A percentile compares a stretch with the other conserved stretches of the same genome.
Evolutionary conservation across 92 coral and sea anemone genomes (phyloP).

Genomic region (Desmophyllum pertusum): DNA sequence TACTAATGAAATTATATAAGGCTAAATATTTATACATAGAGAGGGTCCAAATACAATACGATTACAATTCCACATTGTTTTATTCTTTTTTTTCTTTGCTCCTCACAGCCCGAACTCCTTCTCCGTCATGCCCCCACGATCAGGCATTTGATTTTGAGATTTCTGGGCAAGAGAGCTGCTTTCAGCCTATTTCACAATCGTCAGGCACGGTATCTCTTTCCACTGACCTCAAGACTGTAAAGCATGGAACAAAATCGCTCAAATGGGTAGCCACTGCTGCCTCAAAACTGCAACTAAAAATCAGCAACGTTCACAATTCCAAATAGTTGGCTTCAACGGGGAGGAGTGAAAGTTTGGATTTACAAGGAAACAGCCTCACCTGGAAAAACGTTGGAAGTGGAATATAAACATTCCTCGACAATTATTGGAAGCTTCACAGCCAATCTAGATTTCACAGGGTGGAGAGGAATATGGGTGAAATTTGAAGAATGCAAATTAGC

Average conservation of each 20-base stretch:
- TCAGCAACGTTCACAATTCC: neutral
- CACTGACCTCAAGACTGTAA: conserved; percentile 3
- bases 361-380: conserved; percentile 25
- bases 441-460: conserved; percentile 49
- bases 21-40: too few relatives aligned
- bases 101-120: neutral
- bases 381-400: neutral
- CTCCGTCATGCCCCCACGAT: neutral
- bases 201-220: conserved; percentile 4
- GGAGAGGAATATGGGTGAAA: conserved; percentile 65
- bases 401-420: neutral
- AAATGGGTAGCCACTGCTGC: conserved; percentile 25
- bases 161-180: neutral
- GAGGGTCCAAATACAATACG: too few relatives aligned
- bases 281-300: neutral
- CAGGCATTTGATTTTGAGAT: conserved; percentile 17
- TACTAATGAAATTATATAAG: too few relatives aligned
- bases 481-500: conserved; percentile 27
- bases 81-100: neutral
- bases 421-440: neutral
- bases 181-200: neutral
- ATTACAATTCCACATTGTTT: too few relatives aligned
- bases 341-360: conserved; percentile 72
- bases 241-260: conserved; percentile 27
- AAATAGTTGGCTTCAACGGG: neutral